These are phyloP conservation scores for Drosophila truncata DNA, from an alignment of 1,140 invertebrate genomes.

Conservation along the genomic window DNA sequence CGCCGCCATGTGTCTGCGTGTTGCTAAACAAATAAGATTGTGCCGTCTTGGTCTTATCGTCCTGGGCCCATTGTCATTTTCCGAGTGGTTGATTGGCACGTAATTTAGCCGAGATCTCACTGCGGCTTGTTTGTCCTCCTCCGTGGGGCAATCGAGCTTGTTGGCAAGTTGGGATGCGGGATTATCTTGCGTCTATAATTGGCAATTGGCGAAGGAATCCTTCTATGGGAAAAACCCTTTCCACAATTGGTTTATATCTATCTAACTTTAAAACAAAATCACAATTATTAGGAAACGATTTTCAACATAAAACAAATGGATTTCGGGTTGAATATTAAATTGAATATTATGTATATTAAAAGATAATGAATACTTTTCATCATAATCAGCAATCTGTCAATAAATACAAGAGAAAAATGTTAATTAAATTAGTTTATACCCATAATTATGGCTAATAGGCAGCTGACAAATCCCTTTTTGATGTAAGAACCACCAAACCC, in stretches of 20 bases:
- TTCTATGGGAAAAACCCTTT: neutral
- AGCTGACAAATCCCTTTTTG: constrained; percentile 36
- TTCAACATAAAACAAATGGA: no score
- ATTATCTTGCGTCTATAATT: constrained; percentile 37
- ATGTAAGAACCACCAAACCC: constrained; percentile 19
- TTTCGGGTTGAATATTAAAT: no score
- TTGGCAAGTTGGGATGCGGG: neutral
- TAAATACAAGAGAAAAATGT: constrained; percentile 13
- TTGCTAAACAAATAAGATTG: constrained; percentile 77
- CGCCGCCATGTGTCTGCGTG: constrained; percentile 34
- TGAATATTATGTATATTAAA: neutral
- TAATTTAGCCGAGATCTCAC: constrained; percentile 70
- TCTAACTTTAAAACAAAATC: no score
- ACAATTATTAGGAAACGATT: no score
- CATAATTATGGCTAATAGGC: constrained; percentile 53
- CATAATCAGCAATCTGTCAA: constrained; percentile 3
- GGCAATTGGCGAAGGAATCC: constrained; percentile 13
- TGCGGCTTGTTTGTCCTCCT: constrained; percentile 43
- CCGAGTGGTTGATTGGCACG: constrained; percentile 81
- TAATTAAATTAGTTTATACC: constrained; percentile 53
- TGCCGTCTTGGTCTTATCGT: constrained; percentile 68
- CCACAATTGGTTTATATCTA: neutral
- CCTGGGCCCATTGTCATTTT: constrained; percentile 70
- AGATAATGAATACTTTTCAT: neutral
- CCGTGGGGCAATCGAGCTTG: constrained; percentile 36